phyloP scores from a whole-genome alignment of 2,113 vertebrate species.

The Chrysochloris asiatica region DNA sequence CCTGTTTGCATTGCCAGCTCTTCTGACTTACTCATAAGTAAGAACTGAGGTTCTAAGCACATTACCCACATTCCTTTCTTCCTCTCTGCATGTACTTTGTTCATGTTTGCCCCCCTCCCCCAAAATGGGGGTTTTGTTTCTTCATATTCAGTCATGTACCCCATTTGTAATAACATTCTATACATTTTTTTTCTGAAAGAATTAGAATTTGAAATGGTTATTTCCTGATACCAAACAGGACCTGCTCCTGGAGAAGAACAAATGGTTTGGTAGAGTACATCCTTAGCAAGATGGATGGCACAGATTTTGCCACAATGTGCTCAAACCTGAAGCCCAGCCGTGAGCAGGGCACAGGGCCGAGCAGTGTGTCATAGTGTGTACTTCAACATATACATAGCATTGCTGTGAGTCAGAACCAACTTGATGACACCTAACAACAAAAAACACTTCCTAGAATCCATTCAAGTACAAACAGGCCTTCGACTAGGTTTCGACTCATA shows the following conservation, averaged over 20 bases:
- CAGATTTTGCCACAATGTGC: no score
- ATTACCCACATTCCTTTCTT: accelerated
- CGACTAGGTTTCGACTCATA: no score
- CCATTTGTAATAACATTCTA: background rate
- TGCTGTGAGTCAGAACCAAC: background rate
- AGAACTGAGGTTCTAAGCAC: background rate
- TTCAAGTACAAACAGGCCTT: background rate
- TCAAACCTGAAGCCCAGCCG: background rate
- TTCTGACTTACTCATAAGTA: no score
- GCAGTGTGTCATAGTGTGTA: no score
- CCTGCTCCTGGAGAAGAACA: background rate
- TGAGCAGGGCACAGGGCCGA: background rate
- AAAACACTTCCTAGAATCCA: background rate
- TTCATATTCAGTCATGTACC: background rate
- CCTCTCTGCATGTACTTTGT: accelerated
- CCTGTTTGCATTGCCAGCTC: no score
- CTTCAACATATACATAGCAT: no score
- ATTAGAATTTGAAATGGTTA: background rate
- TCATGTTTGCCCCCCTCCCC: accelerated
- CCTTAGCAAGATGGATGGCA: background rate
- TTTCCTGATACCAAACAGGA: no score
- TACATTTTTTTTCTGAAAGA: background rate
- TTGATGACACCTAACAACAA: background rate
- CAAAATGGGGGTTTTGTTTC: background rate
- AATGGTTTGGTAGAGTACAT: background rate